These are phyloP conservation scores for Crambe crambe DNA, from an alignment of 37 sponge, comb jelly and placozoan genomes.

Conservation along the genomic window DNA sequence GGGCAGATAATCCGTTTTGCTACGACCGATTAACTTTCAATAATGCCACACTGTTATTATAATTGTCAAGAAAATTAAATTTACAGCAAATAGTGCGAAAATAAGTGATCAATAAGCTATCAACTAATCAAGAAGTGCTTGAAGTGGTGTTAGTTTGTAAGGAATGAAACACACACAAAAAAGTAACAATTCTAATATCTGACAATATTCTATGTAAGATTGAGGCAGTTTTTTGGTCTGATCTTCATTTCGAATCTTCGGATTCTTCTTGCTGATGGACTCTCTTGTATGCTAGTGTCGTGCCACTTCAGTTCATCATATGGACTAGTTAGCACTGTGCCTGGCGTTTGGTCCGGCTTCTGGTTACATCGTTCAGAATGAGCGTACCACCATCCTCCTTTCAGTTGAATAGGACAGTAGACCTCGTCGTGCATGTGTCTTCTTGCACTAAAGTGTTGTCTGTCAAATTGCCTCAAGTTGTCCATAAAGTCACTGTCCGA, in stretches of 20 bases:
- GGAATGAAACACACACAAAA: too few relatives aligned
- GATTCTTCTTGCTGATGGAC: background rate
- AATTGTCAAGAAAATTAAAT: too few relatives aligned
- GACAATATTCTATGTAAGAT: background rate
- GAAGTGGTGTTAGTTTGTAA: too few relatives aligned
- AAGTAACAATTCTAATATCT: background rate
- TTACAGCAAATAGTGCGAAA: too few relatives aligned
- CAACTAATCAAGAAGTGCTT: too few relatives aligned
- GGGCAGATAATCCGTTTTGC: too few relatives aligned
- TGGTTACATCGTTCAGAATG: background rate
- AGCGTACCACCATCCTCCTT: slow-evolving; percentile 57
- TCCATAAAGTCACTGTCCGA: background rate
- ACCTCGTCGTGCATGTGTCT: background rate
- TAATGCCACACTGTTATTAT: too few relatives aligned
- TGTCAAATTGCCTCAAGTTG: slow-evolving; percentile 13
- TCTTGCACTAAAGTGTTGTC: background rate
- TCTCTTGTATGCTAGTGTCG: background rate
- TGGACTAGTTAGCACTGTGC: background rate
- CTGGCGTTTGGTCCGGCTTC: background rate
- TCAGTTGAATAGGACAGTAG: background rate
- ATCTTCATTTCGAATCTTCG: slow-evolving; percentile 30
- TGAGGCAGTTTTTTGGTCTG: slow-evolving; percentile 11
- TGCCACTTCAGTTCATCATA: slow-evolving; percentile 4
- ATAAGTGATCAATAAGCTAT: too few relatives aligned
- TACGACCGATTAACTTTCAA: too few relatives aligned